Base-by-base conservation (phyloP, 2,113 vertebrate genomes). In the Cygnus atratus region DNA sequence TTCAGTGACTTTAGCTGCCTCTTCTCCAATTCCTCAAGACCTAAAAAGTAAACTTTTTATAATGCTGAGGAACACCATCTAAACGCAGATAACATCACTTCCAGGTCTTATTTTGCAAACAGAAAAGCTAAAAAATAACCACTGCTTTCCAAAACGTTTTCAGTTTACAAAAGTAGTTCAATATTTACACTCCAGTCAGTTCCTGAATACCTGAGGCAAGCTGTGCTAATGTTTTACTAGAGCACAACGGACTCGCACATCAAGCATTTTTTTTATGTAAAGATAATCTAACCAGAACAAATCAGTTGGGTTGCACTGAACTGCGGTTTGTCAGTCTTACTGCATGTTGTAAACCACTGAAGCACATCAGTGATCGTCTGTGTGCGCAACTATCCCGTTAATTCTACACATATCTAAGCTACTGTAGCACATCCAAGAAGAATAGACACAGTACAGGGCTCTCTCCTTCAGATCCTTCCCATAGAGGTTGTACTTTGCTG, bases 401-500 rank as follows among this genome's bases (percentile, higher is more conserved):
- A 52, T n/a, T 39, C 54, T 24, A 77, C 25, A 46, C n/a, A 10
- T 28, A 83, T 37, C 33, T 86, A 62, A 86, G 39, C 35, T 79
- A 54, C 24, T n/a, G 16, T 2, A 78, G 33, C 11, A 55, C 35
- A 58, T 67, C 67, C 21, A 90, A 7, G 8, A 58, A 85, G 48
- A 82, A 35, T 37, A 66, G n/a, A 67, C 72, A 90, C 87, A 65
- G 76, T 98, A 99, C 99, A 97, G 92, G 72, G 96, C 97, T 63
- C 98, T 98, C 65, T 99, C 98, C 97, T 98, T 98, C 72, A 98
- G 58, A 73, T 99, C 97, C 62, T 98, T 98, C 70, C 98, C 98
- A 2, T 98, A 97, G 50, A 99, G 98, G n/a, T 98, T 98, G 98
- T 99, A 97, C 84, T 99, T 99, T 12, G 96, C 98, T 17, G 99